Evolutionary conservation across 1,140 invertebrate species (phyloP).

Genomic region (Anthonomus grandis): DNA sequence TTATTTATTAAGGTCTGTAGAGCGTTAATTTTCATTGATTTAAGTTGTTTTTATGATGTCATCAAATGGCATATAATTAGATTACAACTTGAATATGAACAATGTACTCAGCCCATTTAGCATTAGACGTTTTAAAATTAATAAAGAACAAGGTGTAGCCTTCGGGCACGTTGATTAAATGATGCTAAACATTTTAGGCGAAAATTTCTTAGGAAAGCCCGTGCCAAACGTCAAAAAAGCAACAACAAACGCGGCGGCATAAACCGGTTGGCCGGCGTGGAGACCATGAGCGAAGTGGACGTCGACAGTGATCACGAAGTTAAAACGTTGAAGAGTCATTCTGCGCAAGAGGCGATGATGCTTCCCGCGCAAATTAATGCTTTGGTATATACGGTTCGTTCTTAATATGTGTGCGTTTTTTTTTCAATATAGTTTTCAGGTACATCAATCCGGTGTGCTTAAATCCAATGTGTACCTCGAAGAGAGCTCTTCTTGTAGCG

Average conservation of each 20-base stretch:
- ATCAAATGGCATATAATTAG: no score
- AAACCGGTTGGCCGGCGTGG: slow-evolving; percentile 30
- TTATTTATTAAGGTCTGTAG: no score
- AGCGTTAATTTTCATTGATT: no score
- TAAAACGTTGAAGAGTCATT: slow-evolving; percentile 28
- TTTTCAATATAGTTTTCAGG: slow-evolving; percentile 2
- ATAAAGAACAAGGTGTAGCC: no score
- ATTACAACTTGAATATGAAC: no score
- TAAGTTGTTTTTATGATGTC: no score
- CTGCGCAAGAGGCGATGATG: slow-evolving; percentile 33
- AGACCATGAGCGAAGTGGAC: slow-evolving; percentile 41
- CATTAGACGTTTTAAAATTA: no score
- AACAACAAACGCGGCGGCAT: slow-evolving; percentile 18
- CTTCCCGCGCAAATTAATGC: slow-evolving; percentile 37
- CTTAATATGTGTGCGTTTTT: no score
- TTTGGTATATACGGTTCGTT: slow-evolving; percentile 18
- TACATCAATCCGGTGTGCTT: slow-evolving; percentile 26
- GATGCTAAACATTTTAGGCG: slow-evolving; percentile 24
- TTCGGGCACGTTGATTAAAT: no score
- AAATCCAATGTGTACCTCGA: slow-evolving; percentile 44
- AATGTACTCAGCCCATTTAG: no score
- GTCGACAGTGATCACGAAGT: slow-evolving; percentile 46
- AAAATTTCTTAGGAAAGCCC: slow-evolving; percentile 45
- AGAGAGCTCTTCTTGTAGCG: slow-evolving; percentile 48
- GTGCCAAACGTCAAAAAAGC: slow-evolving; percentile 40